A percentile compares a stretch with the other conserved stretches of the same genome.
These are phyloP conservation scores for Psilopsiagon aurifrons DNA, from an alignment of 2,113 vertebrate genomes.

Conservation along the genomic window DNA sequence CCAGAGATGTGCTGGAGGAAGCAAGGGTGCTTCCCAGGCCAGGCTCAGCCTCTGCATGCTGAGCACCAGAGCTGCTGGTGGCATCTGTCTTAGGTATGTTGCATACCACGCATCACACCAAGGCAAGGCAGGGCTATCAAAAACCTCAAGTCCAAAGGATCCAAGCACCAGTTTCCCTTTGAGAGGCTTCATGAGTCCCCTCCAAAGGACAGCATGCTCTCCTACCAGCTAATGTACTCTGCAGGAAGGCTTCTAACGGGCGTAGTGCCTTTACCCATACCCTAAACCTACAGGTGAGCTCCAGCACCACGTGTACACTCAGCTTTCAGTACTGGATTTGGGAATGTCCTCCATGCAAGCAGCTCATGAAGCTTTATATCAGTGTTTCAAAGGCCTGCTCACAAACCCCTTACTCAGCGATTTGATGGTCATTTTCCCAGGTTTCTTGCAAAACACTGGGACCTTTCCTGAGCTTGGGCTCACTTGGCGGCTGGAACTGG, in stretches of 20 bases:
- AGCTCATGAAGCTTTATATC: neutral
- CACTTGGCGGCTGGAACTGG: neutral
- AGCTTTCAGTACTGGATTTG: neutral
- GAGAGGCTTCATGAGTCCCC: neutral
- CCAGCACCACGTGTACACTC: neutral
- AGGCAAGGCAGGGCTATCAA: neutral
- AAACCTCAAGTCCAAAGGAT: neutral
- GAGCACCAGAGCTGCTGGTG: neutral
- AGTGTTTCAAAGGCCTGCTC: neutral
- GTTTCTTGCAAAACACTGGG: neutral
- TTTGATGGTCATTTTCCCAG: neutral
- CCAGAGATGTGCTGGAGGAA: neutral
- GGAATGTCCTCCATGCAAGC: neutral
- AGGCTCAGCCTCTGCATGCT: neutral
- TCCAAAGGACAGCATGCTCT: neutral
- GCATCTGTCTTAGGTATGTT: accelerated
- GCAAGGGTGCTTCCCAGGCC: too few species aligned
- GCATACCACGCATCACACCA: neutral
- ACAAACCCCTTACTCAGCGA: neutral
- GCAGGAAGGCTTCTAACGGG: neutral
- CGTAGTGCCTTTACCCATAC: neutral
- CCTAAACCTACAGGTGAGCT: neutral
- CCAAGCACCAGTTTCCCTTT: neutral
- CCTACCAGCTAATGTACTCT: neutral
- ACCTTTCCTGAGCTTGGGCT: neutral